Evolutionary conservation across 2,888 invertebrate genomes (phyloP).

Genomic region (Sarcophaga subvicina): DNA sequence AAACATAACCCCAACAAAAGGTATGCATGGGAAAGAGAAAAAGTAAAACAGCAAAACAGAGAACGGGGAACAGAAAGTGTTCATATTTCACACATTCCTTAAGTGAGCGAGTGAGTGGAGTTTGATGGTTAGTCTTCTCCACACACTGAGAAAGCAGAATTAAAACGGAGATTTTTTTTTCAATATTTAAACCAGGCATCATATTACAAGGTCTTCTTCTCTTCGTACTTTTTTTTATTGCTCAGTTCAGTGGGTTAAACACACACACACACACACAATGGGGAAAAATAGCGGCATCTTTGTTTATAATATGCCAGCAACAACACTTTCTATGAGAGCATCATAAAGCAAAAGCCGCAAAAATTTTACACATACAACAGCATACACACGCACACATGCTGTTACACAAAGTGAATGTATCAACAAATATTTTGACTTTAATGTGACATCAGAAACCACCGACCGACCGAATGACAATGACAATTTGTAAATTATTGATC

Average conservation of each 20-base stretch:
- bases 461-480: conserved; percentile 56
- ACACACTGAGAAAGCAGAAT: conserved; percentile 4
- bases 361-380: conserved; percentile 8
- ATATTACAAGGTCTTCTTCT: conserved; percentile 50
- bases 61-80: conserved; percentile 39
- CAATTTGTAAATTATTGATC: conserved; percentile 69
- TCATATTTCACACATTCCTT: conserved; percentile 59
- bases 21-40: background rate
- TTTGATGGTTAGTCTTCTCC: background rate
- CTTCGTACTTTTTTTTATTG: background rate
- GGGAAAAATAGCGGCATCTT: conserved; percentile 50
- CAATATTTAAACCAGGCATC: conserved; percentile 55
- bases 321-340: conserved; percentile 50
- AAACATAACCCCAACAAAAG: no score
- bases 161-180: conserved; percentile 8
- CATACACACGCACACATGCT: background rate
- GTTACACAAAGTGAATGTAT: conserved; percentile 50
- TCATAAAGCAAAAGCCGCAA: conserved; percentile 58
- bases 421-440: conserved; percentile 64
- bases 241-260: conserved; percentile 36
- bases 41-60: background rate
- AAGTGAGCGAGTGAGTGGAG: background rate
- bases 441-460: conserved; percentile 63
- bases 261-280: background rate
- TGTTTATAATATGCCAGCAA: conserved; percentile 30